These are phyloP conservation scores for Heliconius eleuchia DNA, from an alignment of 1,140 invertebrate species.

Conservation along the genomic window DNA sequence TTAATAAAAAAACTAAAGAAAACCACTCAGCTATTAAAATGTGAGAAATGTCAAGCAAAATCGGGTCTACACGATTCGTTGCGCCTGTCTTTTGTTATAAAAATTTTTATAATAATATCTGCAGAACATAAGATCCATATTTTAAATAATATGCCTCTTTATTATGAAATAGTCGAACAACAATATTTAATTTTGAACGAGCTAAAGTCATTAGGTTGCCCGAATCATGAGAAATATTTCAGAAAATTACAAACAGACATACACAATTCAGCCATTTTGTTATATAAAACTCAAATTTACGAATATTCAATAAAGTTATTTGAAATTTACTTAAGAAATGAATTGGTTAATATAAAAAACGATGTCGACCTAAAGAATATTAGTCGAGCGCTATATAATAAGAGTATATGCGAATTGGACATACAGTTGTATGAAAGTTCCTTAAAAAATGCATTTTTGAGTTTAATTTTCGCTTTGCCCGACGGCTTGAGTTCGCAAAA, in stretches of 20 bases:
- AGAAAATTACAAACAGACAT: constrained; percentile 61
- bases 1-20: constrained; percentile 50
- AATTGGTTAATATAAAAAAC: constrained; percentile 49
- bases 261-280: constrained; percentile 61
- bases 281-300: constrained; percentile 55
- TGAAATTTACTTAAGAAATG: constrained; percentile 58
- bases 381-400: constrained; percentile 67
- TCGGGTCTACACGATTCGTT: constrained; percentile 62
- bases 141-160: constrained; percentile 39
- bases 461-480: constrained; percentile 53
- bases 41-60: constrained; percentile 61
- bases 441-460: constrained; percentile 61
- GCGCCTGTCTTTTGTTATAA: constrained; percentile 55
- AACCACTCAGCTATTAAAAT: constrained; percentile 59
- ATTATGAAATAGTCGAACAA: constrained; percentile 43
- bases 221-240: constrained; percentile 56
- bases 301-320: constrained; percentile 65
- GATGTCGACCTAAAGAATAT: constrained; percentile 55
- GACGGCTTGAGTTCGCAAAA: constrained; percentile 54
- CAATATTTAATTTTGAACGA: constrained; percentile 57
- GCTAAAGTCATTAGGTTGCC: constrained; percentile 49
- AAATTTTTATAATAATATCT: constrained; percentile 50
- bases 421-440: constrained; percentile 52
- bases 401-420: constrained; percentile 68
- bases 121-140: constrained; percentile 40